A percentile compares a stretch with the other conserved stretches of the same genome.
Conservation (phyloP, 2,113 vertebrate genomes). For the Piaya cayana region DNA sequence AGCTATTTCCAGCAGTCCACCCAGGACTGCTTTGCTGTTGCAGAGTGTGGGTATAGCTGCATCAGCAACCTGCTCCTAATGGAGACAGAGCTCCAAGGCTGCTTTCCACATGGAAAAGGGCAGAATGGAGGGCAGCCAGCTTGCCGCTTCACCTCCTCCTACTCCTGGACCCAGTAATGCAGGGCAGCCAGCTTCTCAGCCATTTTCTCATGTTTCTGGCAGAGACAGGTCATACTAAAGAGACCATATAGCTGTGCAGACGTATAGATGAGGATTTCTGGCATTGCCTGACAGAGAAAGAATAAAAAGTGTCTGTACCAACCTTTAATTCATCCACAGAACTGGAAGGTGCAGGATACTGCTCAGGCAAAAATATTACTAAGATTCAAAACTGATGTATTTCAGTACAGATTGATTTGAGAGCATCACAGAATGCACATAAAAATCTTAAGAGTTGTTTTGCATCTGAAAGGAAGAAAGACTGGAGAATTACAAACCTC, state of each 20-base stretch:
- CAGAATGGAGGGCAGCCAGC: not conserved
- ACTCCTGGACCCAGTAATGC: not conserved
- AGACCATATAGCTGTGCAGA: not conserved
- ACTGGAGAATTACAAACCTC: not conserved
- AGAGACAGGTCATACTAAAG: not conserved
- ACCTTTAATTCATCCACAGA: not conserved
- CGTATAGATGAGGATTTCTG: conserved; percentile 17
- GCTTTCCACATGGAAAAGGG: conserved; percentile 25
- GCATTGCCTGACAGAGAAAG: not conserved
- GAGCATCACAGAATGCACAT: not conserved
- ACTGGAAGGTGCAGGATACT: not conserved
- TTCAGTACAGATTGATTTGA: not conserved
- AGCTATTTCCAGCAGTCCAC: conserved; percentile 58
- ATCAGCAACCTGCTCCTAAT: conserved; percentile 51
- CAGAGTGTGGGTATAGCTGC: conserved; percentile 39
- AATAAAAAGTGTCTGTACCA: not conserved
- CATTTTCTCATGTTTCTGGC: conserved; percentile 45
- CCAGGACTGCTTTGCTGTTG: conserved; percentile 39
- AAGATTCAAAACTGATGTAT: not conserved
- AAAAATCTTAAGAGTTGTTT: not conserved
- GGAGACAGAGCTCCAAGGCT: conserved; percentile 43
- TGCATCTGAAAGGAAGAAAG: not conserved
- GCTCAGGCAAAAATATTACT: not conserved
- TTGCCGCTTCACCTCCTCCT: conserved; percentile 12
- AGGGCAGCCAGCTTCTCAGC: not conserved